Evolutionary conservation across 2,797 vertebrate genomes (phyloP), one percentile per base, ranked within the genome.

Genomic region (Sylvia borin): DNA sequence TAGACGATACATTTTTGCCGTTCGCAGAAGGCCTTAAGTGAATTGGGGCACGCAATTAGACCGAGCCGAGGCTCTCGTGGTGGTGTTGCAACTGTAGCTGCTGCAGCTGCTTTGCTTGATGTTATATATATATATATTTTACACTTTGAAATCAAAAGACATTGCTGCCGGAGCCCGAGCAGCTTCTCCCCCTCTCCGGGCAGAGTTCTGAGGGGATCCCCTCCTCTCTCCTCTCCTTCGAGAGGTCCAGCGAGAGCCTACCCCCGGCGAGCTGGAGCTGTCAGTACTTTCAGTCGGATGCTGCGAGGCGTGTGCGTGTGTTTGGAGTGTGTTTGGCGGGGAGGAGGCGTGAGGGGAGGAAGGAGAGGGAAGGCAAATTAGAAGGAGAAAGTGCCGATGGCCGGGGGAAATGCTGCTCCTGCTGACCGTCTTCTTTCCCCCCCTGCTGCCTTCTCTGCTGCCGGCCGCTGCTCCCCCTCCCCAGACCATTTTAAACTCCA

Each of bases 401-500:
- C 82, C 53, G 57, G 61, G 87, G 81, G 54, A 71, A 87, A 66
- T 58, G 75, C 77, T 81, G 74, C 94, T 94, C 43, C 60, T 25
- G 91, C 74, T 95, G 88, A 95, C 72, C 64, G 21, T 87, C 66
- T 93, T 80, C 68, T 94, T 64, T 55, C 25, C 71, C 55, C 47
- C 32, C 27, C 34, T 31, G 18, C 40, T 42, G 80, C 71, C 42
- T 75, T 82, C 45, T 47, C n/a, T 32, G 42, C 78, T 74, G 74
- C 92, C 71, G 90, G 67, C 54, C 48, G 55, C 84, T 74, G 17
- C 36, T 47, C 5, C 11, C 31, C 32, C n/a, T 31, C 51, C 96
- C 98, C 98, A 99, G 99, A 99, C 99, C 53, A 99, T 99, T 95
- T 96, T 99, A 58, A 99, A 99, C 97, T 99, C 99, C 83, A 99